Conservation (phyloP, 2,888 invertebrate genomes). For the Chorisops tibialis region DNA sequence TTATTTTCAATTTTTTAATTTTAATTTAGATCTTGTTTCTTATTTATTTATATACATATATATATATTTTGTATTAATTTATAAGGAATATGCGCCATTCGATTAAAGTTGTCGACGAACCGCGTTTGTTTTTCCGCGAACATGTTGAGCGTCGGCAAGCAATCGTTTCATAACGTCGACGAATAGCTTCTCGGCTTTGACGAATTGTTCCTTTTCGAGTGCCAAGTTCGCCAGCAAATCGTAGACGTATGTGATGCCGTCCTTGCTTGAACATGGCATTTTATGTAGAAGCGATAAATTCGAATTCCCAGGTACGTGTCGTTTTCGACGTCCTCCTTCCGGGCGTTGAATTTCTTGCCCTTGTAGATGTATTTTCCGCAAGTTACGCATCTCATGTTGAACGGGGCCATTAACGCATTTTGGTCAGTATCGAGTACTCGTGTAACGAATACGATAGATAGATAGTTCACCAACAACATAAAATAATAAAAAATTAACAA, state of each 20-base stretch:
- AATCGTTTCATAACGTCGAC: slow-evolving; percentile 69
- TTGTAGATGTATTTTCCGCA: slow-evolving; percentile 99
- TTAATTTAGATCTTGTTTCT: neutral
- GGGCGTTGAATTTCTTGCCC: no score
- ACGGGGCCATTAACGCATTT: slow-evolving; percentile 99
- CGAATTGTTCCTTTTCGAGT: slow-evolving; percentile 69
- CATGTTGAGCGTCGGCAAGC: slow-evolving; percentile 75
- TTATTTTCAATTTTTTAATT: no score
- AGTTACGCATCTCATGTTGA: slow-evolving; percentile 98
- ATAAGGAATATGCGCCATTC: slow-evolving; percentile 65
- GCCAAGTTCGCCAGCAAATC: slow-evolving; percentile 94
- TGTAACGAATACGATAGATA: no score
- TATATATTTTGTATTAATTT: slow-evolving; percentile 51
- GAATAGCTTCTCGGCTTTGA: slow-evolving; percentile 84
- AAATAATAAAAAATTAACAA: no score
- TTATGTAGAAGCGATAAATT: no score
- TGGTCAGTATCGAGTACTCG: no score
- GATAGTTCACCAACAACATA: no score
- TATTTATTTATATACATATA: neutral
- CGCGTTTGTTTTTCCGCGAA: slow-evolving; percentile 56
- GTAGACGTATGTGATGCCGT: slow-evolving; percentile 82
- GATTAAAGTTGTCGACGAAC: slow-evolving; percentile 65
- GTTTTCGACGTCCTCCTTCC: no score
- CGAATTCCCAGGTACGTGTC: no score
- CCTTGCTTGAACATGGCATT: slow-evolving; percentile 47